Evolutionary conservation across 1,140 invertebrate genomes (phyloP).

Genomic region (Thaumatotibia leucotreta): DNA sequence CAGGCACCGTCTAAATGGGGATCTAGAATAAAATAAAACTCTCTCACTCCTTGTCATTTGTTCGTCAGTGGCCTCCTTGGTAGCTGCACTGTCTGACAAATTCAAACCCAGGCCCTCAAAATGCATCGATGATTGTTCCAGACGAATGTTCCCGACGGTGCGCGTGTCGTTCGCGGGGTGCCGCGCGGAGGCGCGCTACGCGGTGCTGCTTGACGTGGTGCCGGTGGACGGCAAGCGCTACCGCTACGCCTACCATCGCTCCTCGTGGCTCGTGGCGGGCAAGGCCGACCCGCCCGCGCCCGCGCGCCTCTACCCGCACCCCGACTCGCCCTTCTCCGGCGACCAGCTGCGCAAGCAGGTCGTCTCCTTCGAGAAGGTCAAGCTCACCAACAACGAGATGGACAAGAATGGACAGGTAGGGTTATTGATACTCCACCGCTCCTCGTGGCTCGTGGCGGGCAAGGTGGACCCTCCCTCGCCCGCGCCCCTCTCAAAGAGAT

Average conservation of each 20-base stretch:
- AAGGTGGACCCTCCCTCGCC: constrained; percentile 98
- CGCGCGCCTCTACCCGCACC: constrained; percentile 95
- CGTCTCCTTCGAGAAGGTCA: constrained; percentile 99
- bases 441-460: constrained; percentile 98
- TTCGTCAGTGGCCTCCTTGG: too few species aligned
- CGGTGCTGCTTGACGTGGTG: constrained; percentile 97
- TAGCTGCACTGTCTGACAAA: too few species aligned
- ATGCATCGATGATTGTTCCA: too few species aligned
- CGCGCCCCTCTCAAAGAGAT: too few species aligned
- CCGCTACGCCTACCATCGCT: constrained; percentile 98
- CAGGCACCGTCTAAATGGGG: too few species aligned
- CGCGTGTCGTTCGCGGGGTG: constrained; percentile 93
- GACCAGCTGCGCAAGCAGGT: constrained; percentile 98
- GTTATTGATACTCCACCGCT: constrained; percentile 86
- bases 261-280: constrained; percentile 98
- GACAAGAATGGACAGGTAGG: constrained; percentile 97
- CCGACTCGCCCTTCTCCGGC: constrained; percentile 97
- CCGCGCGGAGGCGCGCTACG: constrained; percentile 81
- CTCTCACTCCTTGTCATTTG: too few species aligned
- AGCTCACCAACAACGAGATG: constrained; percentile 99
- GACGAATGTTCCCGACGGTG: constrained; percentile 98
- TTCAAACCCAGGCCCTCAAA: too few species aligned
- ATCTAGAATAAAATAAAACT: too few species aligned
- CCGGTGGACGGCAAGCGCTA: constrained; percentile 98
- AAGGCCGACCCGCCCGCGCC: constrained; percentile 98